Evolutionary conservation across 2,113 vertebrate genomes (phyloP).

Genomic region (Takifugu flavidus): DNA sequence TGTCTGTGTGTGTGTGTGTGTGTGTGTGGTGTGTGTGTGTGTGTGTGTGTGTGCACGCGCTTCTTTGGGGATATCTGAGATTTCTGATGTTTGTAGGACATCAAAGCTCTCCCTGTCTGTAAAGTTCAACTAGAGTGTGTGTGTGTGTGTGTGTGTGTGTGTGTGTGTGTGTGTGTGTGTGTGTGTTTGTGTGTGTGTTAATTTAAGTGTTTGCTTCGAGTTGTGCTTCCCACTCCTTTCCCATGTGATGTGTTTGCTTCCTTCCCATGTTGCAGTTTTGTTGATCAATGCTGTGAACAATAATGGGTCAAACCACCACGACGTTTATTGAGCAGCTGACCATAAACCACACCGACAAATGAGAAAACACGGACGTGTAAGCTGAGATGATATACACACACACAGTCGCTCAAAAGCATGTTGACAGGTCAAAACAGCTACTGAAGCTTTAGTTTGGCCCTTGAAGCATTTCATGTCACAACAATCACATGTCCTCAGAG

Average conservation of each 20-base stretch:
- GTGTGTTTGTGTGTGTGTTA: conserved; percentile 9
- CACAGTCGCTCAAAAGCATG: neutral
- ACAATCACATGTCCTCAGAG: too few species aligned
- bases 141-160: conserved; percentile 16
- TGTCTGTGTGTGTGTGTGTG: conserved; percentile 19
- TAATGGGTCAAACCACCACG: neutral
- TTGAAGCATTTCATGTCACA: too few species aligned
- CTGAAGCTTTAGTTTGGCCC: too few species aligned
- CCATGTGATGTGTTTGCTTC: conserved; percentile 46
- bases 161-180: conserved; percentile 30
- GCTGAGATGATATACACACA: too few species aligned
- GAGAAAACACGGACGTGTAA: neutral
- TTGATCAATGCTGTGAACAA: neutral
- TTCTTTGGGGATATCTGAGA: neutral
- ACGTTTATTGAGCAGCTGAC: neutral
- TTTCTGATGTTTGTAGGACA: conserved; percentile 38
- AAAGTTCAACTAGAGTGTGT: conserved; percentile 46
- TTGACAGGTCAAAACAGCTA: neutral
- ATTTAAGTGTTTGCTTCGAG: conserved; percentile 24
- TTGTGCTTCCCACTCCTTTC: conserved; percentile 58
- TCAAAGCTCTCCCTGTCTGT: conserved; percentile 52
- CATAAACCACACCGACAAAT: neutral
- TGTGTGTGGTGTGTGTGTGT: conserved; percentile 21
- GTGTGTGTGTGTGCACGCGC: conserved; percentile 2
- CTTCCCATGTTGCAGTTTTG: conserved; percentile 3